Evolutionary conservation across 2,888 invertebrate species (phyloP).

Genomic region (Epistrophe eligans): DNA sequence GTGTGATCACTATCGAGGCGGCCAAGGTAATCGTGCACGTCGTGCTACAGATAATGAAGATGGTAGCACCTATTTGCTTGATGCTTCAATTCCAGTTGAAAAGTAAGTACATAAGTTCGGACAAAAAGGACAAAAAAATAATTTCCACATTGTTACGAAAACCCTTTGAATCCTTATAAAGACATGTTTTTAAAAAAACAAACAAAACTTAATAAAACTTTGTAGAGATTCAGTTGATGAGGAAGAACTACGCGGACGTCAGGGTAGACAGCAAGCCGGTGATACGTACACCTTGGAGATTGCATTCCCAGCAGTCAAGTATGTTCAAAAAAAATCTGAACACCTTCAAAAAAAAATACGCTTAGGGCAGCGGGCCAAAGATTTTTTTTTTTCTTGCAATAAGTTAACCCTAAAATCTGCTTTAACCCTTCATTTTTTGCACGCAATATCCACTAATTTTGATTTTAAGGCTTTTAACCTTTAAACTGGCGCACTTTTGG

Average conservation of each 20-base stretch:
- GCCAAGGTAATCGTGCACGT: slow-evolving; percentile 86
- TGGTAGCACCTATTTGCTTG: slow-evolving; percentile 92
- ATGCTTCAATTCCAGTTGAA: slow-evolving; percentile 92
- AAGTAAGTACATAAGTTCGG: slow-evolving; percentile 87
- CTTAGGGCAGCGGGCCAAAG: slow-evolving; percentile 53
- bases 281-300: slow-evolving; percentile 96
- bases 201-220: slow-evolving; percentile 76
- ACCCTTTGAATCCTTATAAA: slow-evolving; percentile 4
- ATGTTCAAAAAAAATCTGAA: slow-evolving; percentile 83
- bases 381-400: not conserved
- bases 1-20: slow-evolving; percentile 90
- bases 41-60: slow-evolving; percentile 86
- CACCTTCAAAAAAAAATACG: slow-evolving; percentile 31
- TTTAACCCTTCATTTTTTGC: slow-evolving; percentile 43
- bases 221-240: slow-evolving; percentile 80
- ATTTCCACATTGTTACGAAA: slow-evolving; percentile 10
- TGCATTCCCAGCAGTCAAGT: slow-evolving; percentile 96
- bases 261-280: slow-evolving; percentile 92
- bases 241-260: slow-evolving; percentile 85
- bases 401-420: slow-evolving; percentile 23
- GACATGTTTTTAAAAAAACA: not conserved
- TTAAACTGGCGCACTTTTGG: not conserved
- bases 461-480: slow-evolving; percentile 37
- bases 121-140: not conserved
- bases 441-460: slow-evolving; percentile 45